phyloP scores from a whole-genome alignment of 1,140 invertebrate species.

The Argopecten irradians region DNA sequence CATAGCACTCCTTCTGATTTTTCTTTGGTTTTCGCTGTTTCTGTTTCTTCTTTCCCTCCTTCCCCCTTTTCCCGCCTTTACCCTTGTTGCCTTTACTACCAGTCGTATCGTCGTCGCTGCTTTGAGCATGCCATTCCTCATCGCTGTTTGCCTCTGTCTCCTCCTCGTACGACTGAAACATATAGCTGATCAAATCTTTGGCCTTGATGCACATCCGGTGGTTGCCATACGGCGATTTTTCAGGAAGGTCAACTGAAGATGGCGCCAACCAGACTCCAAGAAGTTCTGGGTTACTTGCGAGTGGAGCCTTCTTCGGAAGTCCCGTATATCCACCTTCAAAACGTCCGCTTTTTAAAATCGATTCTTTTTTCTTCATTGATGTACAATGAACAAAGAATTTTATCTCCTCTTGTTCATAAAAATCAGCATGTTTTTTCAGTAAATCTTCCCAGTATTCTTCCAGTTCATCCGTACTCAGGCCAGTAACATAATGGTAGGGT shows the following conservation, averaged over 20 bases:
- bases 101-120: neutral
- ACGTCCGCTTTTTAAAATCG: conserved; percentile 10
- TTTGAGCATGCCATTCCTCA: conserved; percentile 24
- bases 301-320: conserved; percentile 27
- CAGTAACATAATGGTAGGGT: neutral
- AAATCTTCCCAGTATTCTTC: neutral
- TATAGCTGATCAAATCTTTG: neutral
- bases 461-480: neutral
- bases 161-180: neutral
- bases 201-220: conserved; percentile 24
- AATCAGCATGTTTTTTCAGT: neutral
- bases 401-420: conserved; percentile 31
- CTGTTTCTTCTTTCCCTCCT: neutral
- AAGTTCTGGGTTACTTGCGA: conserved; percentile 30
- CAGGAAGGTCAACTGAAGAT: conserved; percentile 1
- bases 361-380: conserved; percentile 25
- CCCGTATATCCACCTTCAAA: conserved; percentile 35
- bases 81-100: neutral
- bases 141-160: neutral
- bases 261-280: conserved; percentile 32
- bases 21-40: conserved; percentile 31
- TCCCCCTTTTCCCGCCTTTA: conserved; percentile 18
- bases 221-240: conserved; percentile 26
- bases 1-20: conserved; percentile 35
- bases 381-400: conserved; percentile 38